Evolutionary conservation across 2,888 invertebrate genomes (phyloP), one percentile per base, ranked within the genome.

Genomic region (Hylaea fasciaria): DNA sequence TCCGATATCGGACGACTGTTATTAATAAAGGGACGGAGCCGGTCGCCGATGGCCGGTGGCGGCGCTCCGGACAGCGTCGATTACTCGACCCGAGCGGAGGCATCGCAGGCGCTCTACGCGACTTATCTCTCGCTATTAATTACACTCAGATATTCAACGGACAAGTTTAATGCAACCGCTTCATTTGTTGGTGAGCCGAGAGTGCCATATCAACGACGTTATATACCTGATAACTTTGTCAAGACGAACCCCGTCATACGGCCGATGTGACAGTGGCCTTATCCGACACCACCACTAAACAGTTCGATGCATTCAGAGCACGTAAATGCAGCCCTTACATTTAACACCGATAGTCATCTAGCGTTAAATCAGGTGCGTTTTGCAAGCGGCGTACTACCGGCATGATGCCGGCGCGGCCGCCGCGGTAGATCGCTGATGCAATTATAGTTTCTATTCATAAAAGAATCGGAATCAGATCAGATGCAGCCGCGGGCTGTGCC

Each of bases 81-180:
- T 88, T 86, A 86, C 82, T 73, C 78, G 78, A 73, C 70, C 81
- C 81, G 73, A 72, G 75, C 76, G 72, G 73, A 81, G 82, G 81
- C 83, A 87, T 84, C 85, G 81, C 85, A 71, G 81, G 73, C 82
- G 81, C 83, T 82, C 87, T 81, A 80, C 74, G 76, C 81, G 72
- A 86, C 86, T 89, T 91, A 92, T 92, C 91, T 85, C 77, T 72
- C 76, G 82, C 90, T 91, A 92, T 92, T 92, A 91, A 92, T 92
- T 92, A 91, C 85, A 80, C 79, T 76, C 79, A 85, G 91, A 89
- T 91, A 91, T 87, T 86, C 86, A 81, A 80, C 74, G 83, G 91
- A 89, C 90, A 88, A 89, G 89, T 90, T 90, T 90, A 91, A 91
- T 91, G 90, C 92, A 87, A 92, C 89, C 85, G 88, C 92, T 91